Base-by-base conservation (phyloP, 2,797 vertebrate genomes). In the Mionectes olivaceus region DNA sequence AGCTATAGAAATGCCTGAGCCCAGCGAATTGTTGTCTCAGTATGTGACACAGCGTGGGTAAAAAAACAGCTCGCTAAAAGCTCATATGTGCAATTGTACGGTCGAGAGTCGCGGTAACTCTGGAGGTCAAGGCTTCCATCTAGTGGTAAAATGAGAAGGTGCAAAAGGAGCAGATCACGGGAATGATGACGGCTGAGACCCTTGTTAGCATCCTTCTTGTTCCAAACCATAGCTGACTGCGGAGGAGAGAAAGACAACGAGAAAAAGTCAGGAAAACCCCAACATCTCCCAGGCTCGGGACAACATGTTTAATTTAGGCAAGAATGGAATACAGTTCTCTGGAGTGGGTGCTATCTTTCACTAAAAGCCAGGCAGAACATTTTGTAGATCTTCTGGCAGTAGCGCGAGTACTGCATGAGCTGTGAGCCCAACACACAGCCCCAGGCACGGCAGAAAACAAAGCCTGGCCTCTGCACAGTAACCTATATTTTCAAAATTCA, bases 71-170 rank as follows among this genome's bases (percentile, higher is more conserved):
- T 46, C 25, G 0, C 46, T 3, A 3, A 18, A 16, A 47, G 49
- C 32, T 21, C 1, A 0, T 2, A 11, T 3, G n/a, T 0, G 55
- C 47, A 2, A 5, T 0, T 3, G 7, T 3, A 4, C 0, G n/a
- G n/a, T 32, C 49, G 4, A 61, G 33, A 59, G 30, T 1, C n/a
- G 17, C n/a, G 43, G 19, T 4, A 28, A 4, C 94, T 95, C 27
- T 5, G 74, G 95, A 91, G 87, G 91, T 53, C 33, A 87, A 94
- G 85, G 74, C 94, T 96, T 63, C 96, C 96, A 97, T 94, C 96
- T 96, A 97, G 96, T 43, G 96, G 96, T 70, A 39, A 79, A 89
- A 79, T 2, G 1, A 11, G 49, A 74, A 63, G 83, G 56, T 60
- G 70, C 65, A 35, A 41, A 83, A 61, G 33, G 37, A 91, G 23